Base-by-base conservation (phyloP, 2,888 invertebrate genomes). In the Pocota personata region DNA sequence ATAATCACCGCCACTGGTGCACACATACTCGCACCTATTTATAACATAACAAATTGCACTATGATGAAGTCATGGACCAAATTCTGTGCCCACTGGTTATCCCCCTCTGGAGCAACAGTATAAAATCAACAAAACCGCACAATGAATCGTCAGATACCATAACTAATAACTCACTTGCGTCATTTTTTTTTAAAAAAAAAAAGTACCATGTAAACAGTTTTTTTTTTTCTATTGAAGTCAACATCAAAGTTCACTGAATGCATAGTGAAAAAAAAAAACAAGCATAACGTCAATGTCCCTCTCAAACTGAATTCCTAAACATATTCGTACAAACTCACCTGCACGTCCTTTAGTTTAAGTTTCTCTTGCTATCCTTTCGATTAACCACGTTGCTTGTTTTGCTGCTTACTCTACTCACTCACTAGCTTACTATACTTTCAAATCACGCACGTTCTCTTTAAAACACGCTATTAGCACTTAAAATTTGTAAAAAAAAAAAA, bases 281-380 rank as follows among this genome's bases (percentile, higher is more conserved):
- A 55, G 27, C 24, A n/a, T n/a, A 48, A 40, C 43, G 75, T 75
- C 79, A 80, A 75, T 7, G 58, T 58, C 79, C 79, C 35, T 55
- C 32, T 46, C 37, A 37, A 64, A 73, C 40, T 66, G 58, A 73
- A 80, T 80, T 80, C 75, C 73, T 75, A 43, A 50, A 60, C 66
- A 60, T 37, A 32, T 32, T 3, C 24, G 24, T 3, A 14, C 27
- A 50, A 35, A 66, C 66, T 67, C 58, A 72, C 71, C 82, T 77
- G n/a, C 21, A 46, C 48, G 32, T 64, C 32, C 21, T 46, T 64
- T 60, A 21, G 58, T 62, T 71, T 58, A 32, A 21, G 57, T 79
- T 62, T n/a, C n/a, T n/a, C 73, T 79, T 72, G 52, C 48, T 79
- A 83, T 83, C 83, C 79, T 79, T 83, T 72, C 64, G 58, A 43